These are phyloP conservation scores for Botia kubotai DNA, from an alignment of 2,797 vertebrate species.

Conservation along the genomic window DNA sequence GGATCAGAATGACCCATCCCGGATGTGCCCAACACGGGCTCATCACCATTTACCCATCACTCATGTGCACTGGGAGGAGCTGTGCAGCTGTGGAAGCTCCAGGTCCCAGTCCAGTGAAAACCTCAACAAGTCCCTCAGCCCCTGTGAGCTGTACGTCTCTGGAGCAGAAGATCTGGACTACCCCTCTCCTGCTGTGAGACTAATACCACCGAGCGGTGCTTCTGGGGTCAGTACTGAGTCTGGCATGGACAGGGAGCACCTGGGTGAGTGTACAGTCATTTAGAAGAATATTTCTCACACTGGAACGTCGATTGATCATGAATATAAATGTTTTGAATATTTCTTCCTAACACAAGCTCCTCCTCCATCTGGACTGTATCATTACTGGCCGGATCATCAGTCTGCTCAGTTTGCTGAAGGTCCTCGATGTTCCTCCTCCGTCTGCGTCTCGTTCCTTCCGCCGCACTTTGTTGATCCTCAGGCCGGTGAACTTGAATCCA, in stretches of 20 bases:
- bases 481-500: constrained; percentile 83
- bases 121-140: constrained; percentile 67
- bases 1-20: constrained; percentile 79
- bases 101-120: constrained; percentile 83
- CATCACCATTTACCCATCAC: constrained; percentile 67
- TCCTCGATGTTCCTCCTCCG: constrained; percentile 78
- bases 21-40: constrained; percentile 71
- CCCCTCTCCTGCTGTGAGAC: constrained; percentile 73
- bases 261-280: constrained; percentile 64
- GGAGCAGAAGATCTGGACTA: constrained; percentile 73
- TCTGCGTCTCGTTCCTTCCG: constrained; percentile 70
- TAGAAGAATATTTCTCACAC: not conserved
- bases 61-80: constrained; percentile 76
- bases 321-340: constrained; percentile 19
- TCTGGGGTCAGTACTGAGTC: constrained; percentile 67
- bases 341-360: constrained; percentile 67
- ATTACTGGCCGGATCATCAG: constrained; percentile 82
- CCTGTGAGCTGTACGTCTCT: constrained; percentile 65
- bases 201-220: constrained; percentile 64
- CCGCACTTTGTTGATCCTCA: constrained; percentile 74
- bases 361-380: constrained; percentile 72
- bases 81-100: constrained; percentile 79
- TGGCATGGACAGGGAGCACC: constrained; percentile 60
- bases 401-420: constrained; percentile 65
- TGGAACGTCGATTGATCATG: not conserved